Percentiles rank a stretch among this genome's conserved stretches.
phyloP scores from a whole-genome alignment of 1,140 invertebrate genomes.

The Cherax quadricarinatus region DNA sequence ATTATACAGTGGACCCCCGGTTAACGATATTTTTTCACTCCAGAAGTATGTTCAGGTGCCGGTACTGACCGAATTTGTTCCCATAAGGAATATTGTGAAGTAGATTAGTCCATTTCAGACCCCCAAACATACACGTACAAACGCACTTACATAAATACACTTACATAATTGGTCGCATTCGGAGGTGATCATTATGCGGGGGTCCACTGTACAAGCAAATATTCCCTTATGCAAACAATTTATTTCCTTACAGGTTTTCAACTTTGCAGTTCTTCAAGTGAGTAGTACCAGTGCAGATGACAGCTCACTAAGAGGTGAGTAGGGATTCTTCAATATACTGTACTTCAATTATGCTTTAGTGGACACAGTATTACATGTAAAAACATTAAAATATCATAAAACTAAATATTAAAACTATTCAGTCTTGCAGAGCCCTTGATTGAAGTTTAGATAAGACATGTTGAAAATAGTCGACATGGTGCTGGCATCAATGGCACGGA shows the following conservation, averaged over 20 bases:
- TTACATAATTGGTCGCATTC: no score
- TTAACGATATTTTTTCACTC: no score
- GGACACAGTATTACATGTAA: conserved; percentile 6
- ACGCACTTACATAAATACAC: no score
- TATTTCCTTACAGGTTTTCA: neutral
- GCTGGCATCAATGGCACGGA: conserved; percentile 28
- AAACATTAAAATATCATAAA: conserved; percentile 16
- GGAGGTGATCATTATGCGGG: no score
- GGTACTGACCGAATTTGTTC: no score
- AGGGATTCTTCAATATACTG: neutral
- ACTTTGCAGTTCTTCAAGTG: neutral
- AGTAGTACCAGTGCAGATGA: neutral
- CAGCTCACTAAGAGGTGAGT: neutral
- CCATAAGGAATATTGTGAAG: no score
- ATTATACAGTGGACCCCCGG: no score
- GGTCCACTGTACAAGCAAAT: no score
- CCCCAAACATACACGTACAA: no score
- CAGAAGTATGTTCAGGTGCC: no score
- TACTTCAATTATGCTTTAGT: conserved; percentile 9
- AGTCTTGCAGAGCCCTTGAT: conserved; percentile 9
- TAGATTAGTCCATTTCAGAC: no score
- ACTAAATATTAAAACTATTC: conserved; percentile 1
- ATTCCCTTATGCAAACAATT: no score
- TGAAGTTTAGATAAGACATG: conserved; percentile 21
- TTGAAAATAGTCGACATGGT: conserved; percentile 7